Conservation (phyloP, 2,888 invertebrate genomes). For the Pristionchus exspectatus region DNA sequence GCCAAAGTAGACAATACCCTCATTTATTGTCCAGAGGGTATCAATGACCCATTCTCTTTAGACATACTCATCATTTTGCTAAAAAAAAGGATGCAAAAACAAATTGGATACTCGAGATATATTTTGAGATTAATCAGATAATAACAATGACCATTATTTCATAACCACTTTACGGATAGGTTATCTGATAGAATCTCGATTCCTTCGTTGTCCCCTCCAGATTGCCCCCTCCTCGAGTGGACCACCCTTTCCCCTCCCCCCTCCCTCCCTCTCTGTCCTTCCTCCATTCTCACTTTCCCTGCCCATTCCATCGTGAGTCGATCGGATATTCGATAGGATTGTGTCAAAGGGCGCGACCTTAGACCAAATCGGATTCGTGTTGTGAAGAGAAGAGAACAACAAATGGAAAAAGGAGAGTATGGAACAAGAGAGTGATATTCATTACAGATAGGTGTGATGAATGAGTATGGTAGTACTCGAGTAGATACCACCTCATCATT, state of each 20-base stretch:
- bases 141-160: too few species aligned
- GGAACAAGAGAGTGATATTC: background rate
- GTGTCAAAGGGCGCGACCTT: constrained; percentile 50
- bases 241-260: background rate
- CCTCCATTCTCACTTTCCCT: constrained; percentile 14
- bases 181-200: too few species aligned
- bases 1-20: background rate
- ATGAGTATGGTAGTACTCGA: background rate
- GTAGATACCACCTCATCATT: background rate
- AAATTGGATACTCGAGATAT: too few species aligned
- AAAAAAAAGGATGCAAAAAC: too few species aligned
- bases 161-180: too few species aligned
- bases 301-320: background rate
- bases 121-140: too few species aligned
- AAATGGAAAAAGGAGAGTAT: background rate
- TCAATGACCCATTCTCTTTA: background rate
- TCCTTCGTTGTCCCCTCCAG: background rate
- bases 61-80: too few species aligned
- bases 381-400: constrained; percentile 36
- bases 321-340: constrained; percentile 35
- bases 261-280: constrained; percentile 1
- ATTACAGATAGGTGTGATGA: background rate
- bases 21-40: background rate
- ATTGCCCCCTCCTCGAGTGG: background rate
- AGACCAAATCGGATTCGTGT: background rate